These are phyloP conservation scores for Dasypolia templi DNA, from an alignment of 2,888 invertebrate genomes.

Conservation along the genomic window DNA sequence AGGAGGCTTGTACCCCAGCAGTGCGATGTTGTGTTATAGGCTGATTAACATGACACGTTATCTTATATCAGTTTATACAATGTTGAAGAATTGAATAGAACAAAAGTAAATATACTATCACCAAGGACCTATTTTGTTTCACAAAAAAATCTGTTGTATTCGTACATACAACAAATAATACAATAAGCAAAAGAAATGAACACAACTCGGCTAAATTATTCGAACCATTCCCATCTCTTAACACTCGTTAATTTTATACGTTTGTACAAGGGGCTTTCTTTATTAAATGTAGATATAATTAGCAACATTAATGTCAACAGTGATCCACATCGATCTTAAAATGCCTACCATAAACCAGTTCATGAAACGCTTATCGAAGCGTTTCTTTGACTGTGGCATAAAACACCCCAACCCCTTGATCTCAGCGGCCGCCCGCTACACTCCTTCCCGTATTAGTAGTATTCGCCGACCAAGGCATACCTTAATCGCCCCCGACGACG, in stretches of 20 bases:
- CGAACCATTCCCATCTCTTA: conserved; percentile 49
- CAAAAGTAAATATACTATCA: neutral
- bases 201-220: conserved; percentile 37
- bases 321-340: no score
- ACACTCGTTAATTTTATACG: conserved; percentile 80
- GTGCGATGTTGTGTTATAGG: no score
- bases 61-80: neutral
- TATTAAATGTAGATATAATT: conserved; percentile 81
- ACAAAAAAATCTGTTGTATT: neutral
- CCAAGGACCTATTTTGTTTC: neutral
- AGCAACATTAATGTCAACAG: conserved; percentile 72
- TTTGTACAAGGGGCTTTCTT: conserved; percentile 76
- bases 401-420: no score
- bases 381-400: no score
- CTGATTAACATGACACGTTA: conserved; percentile 8
- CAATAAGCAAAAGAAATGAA: neutral
- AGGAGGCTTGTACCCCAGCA: no score
- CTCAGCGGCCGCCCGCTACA: no score
- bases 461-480: no score
- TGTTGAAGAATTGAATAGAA: neutral
- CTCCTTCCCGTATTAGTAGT: no score
- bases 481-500: no score
- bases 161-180: neutral
- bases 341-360: no score
- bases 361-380: no score